These are phyloP conservation scores for Lutjanus erythropterus DNA, from an alignment of 2,113 vertebrate genomes.

Conservation along the genomic window DNA sequence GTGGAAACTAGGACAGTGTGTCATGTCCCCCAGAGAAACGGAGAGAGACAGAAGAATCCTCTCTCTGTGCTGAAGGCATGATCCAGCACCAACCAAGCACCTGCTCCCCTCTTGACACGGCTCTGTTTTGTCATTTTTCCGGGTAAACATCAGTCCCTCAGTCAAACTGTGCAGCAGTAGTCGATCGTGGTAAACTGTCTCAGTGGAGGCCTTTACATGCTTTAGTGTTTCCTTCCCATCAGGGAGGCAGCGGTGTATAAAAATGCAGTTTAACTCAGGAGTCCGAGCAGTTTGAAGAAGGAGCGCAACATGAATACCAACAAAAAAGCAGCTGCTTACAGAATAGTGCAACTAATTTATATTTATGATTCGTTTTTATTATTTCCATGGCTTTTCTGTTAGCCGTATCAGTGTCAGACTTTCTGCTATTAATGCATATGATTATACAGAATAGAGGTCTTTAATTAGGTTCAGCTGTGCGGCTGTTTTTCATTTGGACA, in stretches of 20 bases:
- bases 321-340: slow-evolving; percentile 9
- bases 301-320: slow-evolving; percentile 9
- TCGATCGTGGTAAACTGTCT: background rate
- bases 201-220: slow-evolving; percentile 9
- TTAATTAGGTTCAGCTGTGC: slow-evolving; percentile 54
- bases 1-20: slow-evolving; percentile 76
- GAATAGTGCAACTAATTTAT: slow-evolving; percentile 27
- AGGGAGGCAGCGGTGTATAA: background rate
- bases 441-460: slow-evolving; percentile 43
- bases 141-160: slow-evolving; percentile 26
- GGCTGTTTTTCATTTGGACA: slow-evolving; percentile 44
- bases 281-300: slow-evolving; percentile 8
- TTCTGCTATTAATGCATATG: slow-evolving; percentile 44
- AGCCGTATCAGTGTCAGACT: slow-evolving; percentile 35
- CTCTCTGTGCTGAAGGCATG: slow-evolving; percentile 34
- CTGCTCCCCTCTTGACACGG: slow-evolving; percentile 35
- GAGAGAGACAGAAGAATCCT: slow-evolving; percentile 51
- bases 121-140: slow-evolving; percentile 32
- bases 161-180: slow-evolving; percentile 11
- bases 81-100: slow-evolving; percentile 42
- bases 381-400: slow-evolving; percentile 45
- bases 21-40: slow-evolving; percentile 56
- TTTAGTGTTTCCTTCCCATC: background rate
- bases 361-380: slow-evolving; percentile 35
- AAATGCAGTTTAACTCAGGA: slow-evolving; percentile 5